A percentile compares a stretch with the other conserved stretches of the same genome.
phyloP scores from a whole-genome alignment of 2,113 vertebrate species.

The Pterophyllum scalare region DNA sequence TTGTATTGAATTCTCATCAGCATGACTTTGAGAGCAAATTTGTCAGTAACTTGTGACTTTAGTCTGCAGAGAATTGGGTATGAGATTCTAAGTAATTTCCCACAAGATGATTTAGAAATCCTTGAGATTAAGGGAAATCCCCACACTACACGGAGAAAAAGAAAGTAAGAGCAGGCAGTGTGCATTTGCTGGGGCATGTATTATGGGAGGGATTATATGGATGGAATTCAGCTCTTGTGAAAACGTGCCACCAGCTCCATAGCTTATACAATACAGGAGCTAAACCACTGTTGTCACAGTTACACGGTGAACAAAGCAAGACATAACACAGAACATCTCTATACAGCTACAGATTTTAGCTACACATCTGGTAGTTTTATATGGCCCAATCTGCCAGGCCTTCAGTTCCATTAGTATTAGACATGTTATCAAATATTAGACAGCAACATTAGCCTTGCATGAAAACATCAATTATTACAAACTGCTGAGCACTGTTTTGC shows the following conservation, averaged over 20 bases:
- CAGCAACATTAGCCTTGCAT: neutral
- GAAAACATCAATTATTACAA: neutral
- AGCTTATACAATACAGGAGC: conserved; percentile 9
- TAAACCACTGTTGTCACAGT: conserved; percentile 40
- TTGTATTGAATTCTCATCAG: neutral
- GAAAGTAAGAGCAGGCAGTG: neutral
- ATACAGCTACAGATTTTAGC: neutral
- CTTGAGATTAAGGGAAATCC: conserved; percentile 1
- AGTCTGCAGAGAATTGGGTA: neutral
- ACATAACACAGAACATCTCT: conserved; percentile 17
- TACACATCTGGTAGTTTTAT: neutral
- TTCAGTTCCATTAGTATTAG: neutral
- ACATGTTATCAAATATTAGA: neutral
- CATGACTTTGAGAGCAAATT: neutral
- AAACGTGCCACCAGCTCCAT: conserved; percentile 51
- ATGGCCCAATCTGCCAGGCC: neutral
- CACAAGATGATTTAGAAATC: conserved; percentile 16
- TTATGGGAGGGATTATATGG: conserved; percentile 35
- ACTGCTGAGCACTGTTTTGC: neutral
- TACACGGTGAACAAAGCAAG: conserved; percentile 41
- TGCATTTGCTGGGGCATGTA: conserved; percentile 54
- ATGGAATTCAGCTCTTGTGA: conserved; percentile 61
- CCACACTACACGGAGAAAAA: neutral
- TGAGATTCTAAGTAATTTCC: neutral
- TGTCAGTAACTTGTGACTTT: neutral